Base-by-base conservation (phyloP, 2,888 invertebrate genomes). In the Leucophora obtusa region DNA sequence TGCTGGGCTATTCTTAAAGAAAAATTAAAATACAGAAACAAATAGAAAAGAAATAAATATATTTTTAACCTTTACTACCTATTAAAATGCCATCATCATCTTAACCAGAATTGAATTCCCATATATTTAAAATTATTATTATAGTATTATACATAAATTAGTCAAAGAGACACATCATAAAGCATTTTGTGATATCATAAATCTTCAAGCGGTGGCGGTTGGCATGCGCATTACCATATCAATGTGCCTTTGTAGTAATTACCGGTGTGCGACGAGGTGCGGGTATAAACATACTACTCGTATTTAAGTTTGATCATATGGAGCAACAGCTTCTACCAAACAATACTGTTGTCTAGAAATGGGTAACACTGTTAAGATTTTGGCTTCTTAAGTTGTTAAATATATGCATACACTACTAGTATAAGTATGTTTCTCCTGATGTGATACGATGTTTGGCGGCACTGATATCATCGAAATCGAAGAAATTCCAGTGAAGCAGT, bases 111-210 rank as follows among this genome's bases (percentile, higher is more conserved):
- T 81, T 77, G 82, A 78, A 83, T 84, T 84, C 84, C 82, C 86
- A 89, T 86, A 87, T 76, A 76, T 66, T 66, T 33, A 66, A 66
- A 60, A 47, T 50, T 54, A 4, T 53, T 72, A 56, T 17, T 38
- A 21, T n/a, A n/a, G 43, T 47, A 56, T 58, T 35, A 68, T 59
- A 77, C 73, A 83, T 88, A 89, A 89, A 89, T 88, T 88, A 89
- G 87, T 87, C 87, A 87, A 87, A 87, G 84, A 85, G 86, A 87
- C 88, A 88, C 88, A 85, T 86, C 88, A 89, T 89, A 89, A 89
- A 89, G 87, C 89, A 89, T 89, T 88, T 84, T 83, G 73, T 86
- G 88, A 86, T 86, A 87, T 84, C 87, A 89, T 89, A 89, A 89
- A 89, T 89, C 85, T 84, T 80, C 73, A 84, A 58, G 77, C 84